Conservation (phyloP, 2,113 vertebrate species). For the Pomatorhinus ruficollis region DNA sequence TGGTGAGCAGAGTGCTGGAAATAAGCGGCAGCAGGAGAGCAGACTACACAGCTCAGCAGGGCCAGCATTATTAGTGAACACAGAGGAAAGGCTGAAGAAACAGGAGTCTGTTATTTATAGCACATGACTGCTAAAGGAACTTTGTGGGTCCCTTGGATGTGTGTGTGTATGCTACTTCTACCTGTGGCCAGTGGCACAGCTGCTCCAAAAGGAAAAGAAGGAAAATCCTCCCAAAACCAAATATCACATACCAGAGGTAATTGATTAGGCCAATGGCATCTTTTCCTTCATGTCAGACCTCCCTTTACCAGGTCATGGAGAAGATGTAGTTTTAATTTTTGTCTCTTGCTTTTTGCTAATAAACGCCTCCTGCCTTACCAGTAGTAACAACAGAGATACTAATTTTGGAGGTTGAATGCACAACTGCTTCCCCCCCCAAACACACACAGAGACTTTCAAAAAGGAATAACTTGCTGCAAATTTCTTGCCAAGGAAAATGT, state of each 20-base stretch:
- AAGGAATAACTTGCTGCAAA: neutral
- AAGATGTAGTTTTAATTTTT: neutral
- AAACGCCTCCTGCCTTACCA: neutral
- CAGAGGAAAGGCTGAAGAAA: neutral
- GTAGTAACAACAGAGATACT: neutral
- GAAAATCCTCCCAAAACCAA: neutral
- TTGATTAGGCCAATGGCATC: rapidly evolving
- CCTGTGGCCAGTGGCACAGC: neutral
- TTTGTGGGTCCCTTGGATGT: neutral
- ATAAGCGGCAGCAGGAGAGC: neutral
- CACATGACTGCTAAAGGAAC: neutral
- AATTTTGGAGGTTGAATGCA: neutral
- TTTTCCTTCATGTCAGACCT: neutral
- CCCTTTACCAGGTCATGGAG: neutral
- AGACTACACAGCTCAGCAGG: rapidly evolving
- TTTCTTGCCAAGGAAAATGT: neutral
- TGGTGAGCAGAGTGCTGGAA: neutral
- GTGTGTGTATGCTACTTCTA: neutral
- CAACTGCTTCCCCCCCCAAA: rapidly evolving
- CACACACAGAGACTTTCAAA: neutral
- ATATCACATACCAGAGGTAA: neutral
- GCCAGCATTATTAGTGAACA: neutral
- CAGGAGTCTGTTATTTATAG: neutral
- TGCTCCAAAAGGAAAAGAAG: neutral
- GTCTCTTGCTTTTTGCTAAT: neutral